Base-by-base conservation (phyloP, 1,140 invertebrate species). In the Watersipora subatra region DNA sequence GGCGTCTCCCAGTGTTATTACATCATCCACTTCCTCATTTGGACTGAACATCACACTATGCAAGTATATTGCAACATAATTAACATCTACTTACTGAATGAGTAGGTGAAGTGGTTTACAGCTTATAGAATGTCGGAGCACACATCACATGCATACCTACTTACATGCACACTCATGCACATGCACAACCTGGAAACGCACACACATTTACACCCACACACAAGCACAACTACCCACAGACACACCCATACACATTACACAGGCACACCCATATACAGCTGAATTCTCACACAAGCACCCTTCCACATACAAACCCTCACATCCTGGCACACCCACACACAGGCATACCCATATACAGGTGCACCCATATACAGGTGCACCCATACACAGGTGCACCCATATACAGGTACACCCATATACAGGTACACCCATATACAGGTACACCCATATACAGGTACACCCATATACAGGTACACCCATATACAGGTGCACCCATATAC, bases 1-100 rank as follows among this genome's bases (percentile, higher is more conserved):
- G 75, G 85, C 87, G 69, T 92, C 89, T 27, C 87, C 85, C 34
- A 94, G 85, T 20, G 89, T 85, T 0, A 88, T 84, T 25, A 87
- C 75, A 68, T 86, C 85, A 26, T 83, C 84, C 19, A 80, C 79
- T 70, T 93, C 89, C n/a, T 81, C 87, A 0, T 72, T 68, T 20
- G 91, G 90, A 81, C 95, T 90, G 84, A 92, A 93, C 73, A 80
- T 58, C 7, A 78, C 62, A 70, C 79, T 80, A n/a, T n/a, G 68
- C 12, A 73, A 69, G 72, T 61, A n/a, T 57, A 61, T 46, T 66
- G 28, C 17, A 67, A n/a, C n/a, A n/a, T n/a, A n/a, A n/a, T n/a
- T n/a, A n/a, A n/a, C 19, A 19, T 29, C 27, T 34, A 56, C n/a
- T 7, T 12, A 20, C 12, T 19, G 7, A 22, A 17, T 17, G 22